Conservation (phyloP, 2,888 invertebrate species). For the Dynastes hyllus region DNA sequence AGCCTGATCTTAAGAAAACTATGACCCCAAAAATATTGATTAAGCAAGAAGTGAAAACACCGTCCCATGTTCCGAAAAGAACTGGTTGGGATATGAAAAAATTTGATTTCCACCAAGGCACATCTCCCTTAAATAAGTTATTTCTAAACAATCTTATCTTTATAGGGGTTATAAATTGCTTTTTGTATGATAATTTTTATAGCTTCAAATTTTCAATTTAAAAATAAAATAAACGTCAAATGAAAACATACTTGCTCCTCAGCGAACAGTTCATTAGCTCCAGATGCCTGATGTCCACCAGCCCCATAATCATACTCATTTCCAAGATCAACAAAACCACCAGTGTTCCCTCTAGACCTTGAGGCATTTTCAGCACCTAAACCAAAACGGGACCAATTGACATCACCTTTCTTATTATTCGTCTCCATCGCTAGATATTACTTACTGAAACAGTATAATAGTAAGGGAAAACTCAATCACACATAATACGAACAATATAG, state of each 20-base stretch:
- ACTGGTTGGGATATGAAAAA: slow-evolving; percentile 97
- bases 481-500: slow-evolving; percentile 14
- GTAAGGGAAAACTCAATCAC: slow-evolving; percentile 7
- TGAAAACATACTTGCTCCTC: slow-evolving; percentile 84
- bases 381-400: slow-evolving; percentile 76
- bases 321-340: slow-evolving; percentile 84
- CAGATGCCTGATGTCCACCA: slow-evolving; percentile 89
- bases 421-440: slow-evolving; percentile 48
- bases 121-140: slow-evolving; percentile 77
- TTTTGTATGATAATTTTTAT: background rate
- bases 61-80: slow-evolving; percentile 98
- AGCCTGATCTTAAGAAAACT: slow-evolving; percentile 96
- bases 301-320: slow-evolving; percentile 84
- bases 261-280: slow-evolving; percentile 92
- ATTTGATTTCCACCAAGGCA: slow-evolving; percentile 97
- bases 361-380: slow-evolving; percentile 71
- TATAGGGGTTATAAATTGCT: background rate
- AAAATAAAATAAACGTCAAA: background rate
- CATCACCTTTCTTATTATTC: slow-evolving; percentile 64
- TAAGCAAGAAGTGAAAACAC: slow-evolving; percentile 97
- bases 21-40: slow-evolving; percentile 99
- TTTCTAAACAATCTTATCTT: background rate
- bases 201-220: background rate
- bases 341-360: slow-evolving; percentile 77
- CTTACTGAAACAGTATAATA: slow-evolving; percentile 20